A percentile compares a stretch with the other conserved stretches of the same genome.
Evolutionary conservation across 2,888 invertebrate species (phyloP).

Genomic region (Isoperla grammatica): DNA sequence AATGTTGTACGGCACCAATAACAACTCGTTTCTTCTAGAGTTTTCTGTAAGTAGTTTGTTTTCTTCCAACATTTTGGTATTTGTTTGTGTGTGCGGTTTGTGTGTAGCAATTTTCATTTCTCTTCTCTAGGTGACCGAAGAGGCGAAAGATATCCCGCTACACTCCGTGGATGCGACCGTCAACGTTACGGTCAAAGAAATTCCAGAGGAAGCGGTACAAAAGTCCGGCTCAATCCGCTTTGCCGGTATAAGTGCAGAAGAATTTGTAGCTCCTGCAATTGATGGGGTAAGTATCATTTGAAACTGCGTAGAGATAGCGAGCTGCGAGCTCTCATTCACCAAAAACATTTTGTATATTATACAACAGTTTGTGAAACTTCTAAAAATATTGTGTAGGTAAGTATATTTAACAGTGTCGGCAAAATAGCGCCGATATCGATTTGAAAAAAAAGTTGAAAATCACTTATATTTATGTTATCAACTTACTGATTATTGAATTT

Average conservation of each 20-base stretch:
- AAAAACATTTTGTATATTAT: neutral
- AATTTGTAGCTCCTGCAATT: constrained; percentile 65
- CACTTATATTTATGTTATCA: too few relatives aligned
- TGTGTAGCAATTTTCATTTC: constrained; percentile 2
- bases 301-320: neutral
- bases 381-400: neutral
- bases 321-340: neutral
- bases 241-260: constrained; percentile 72
- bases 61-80: constrained; percentile 1
- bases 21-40: constrained; percentile 67
- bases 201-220: constrained; percentile 86
- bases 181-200: constrained; percentile 76
- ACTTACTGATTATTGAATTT: too few relatives aligned
- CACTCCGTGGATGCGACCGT: constrained; percentile 80
- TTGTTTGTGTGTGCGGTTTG: neutral
- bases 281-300: constrained; percentile 35
- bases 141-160: constrained; percentile 1
- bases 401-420: too few relatives aligned
- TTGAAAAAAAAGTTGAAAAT: neutral
- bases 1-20: constrained; percentile 68
- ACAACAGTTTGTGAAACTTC: neutral
- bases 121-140: neutral
- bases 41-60: constrained; percentile 54
- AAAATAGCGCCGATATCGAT: too few relatives aligned
- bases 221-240: constrained; percentile 91